Evolutionary conservation across 1,140 invertebrate genomes (phyloP), one percentile per base, ranked within the genome.

Genomic region (Eciton burchellii): DNA sequence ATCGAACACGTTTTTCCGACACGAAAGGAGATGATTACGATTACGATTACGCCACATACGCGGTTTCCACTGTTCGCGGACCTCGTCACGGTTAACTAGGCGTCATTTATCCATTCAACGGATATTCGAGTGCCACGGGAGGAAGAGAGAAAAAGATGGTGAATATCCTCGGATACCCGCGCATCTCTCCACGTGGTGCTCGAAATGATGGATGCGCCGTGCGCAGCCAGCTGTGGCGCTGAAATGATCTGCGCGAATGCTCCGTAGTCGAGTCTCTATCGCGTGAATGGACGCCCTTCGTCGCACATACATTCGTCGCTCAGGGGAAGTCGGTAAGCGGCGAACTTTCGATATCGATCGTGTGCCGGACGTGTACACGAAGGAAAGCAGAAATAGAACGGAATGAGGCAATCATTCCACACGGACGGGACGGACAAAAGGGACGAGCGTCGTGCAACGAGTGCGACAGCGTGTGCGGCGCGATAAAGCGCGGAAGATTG

Each of bases 111-210:
- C 86, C 74, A 82, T 82, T 85, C 63, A 66, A 76, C 26, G n/a
- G 82, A 83, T 86, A 83, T 89, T 84, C 73, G 73, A 88, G 77
- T 86, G 81, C 84, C 83, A 86, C 82, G 59, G 83, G 35, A 6
- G 35, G 6, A 35, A 35, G 35, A 35, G 2, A 35, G 35, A 35
- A 6, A 35, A 35, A 35, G 77, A 79, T 74, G 52, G 45, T 21
- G 56, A 47, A 21, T 41, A 16, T 21, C 60, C 47, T 49, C 19
- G 43, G 35, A 35, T 6, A 6, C 2, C 35, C 35, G 35, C 35
- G 35, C n/a, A n/a, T n/a, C n/a, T 35, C 35, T 59, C 26, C n/a
- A 3, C n/a, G 54, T 43, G 12, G 21, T 74, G 21, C 63, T 62
- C 35, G 41, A 35, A 29, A 3, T 63, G 21, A 63, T 14, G n/a